Evolutionary conservation across 35 echinoderm and acorn worm species (phyloP), one percentile per base, ranked within the genome.

Genomic region (Heliocidaris tuberculata): DNA sequence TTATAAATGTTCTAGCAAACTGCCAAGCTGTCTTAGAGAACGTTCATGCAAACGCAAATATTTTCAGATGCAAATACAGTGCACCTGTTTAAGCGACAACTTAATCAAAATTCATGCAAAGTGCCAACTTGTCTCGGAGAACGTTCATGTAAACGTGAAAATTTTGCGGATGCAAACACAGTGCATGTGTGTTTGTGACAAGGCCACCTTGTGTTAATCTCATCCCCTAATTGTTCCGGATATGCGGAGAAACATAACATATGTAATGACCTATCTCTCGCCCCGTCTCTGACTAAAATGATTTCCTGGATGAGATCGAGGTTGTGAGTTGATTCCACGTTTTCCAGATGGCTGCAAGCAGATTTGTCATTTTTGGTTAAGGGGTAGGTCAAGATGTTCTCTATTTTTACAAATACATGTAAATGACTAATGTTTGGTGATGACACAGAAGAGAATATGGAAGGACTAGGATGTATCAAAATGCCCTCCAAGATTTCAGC

Each of bases 201-300:
- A 78, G 21, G 65, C 65, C 65, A 19, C 65, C 65, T 78, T 78
- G 65, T 78, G 65, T 78, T 78, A 78, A 78, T 78, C 65, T 78
- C 21, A 24, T 78, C 27, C 21, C 65, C 65, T 78, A 78, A 78
- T 78, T 78, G 65, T 78, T 78, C 65, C 65, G 65, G 65, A 78
- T 78, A 78, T 78, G 65, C 65, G 27, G 27, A 78, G 65, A 78
- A 78, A 78, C 65, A 78, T 78, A 24, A 78, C 65, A 78, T 78
- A 24, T 78, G 65, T 78, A 78, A 78, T 78, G 65, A 78, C 65
- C 65, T 78, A 78, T 78, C 65, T 78, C 65, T 78, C 65, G 65
- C 65, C 19, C 65, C 65, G 21, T 19, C 27, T 24, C 27, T 78
- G 21, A 78, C 65, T 78, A 21, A 78, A 78, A 78, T 78, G 27